Base-by-base conservation (phyloP, 2,888 invertebrate species). In the Drosophila vallismaia region DNA sequence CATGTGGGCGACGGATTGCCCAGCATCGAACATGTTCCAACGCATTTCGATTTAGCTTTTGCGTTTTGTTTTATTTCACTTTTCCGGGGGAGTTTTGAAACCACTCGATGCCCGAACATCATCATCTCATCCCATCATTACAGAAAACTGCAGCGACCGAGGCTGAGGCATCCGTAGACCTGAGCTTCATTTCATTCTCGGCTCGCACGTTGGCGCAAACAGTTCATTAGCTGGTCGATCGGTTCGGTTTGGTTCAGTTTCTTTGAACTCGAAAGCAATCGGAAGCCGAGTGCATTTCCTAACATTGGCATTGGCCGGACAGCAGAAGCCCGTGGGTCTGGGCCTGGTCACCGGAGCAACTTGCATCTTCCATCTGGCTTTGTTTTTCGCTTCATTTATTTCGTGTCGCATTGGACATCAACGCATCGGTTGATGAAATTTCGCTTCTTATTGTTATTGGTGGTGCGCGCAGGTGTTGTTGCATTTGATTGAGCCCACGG, bases 111-210 rank as follows among this genome's bases (percentile, higher is more conserved):
- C 38, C 49, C 56, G 19, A 19, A 24, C 66, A 49, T 31, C 54
- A n/a, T 36, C 19, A 36, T 29, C 19, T 19, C 19, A 19, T 19
- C 19, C 19, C 40, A 46, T 62, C 52, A 52, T 64, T 48, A 64
- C 53, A 62, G 48, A 31, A 69, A 49, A 36, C n/a, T 70, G 60
- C 71, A 71, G 14, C 38, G 28, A 8, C 60, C 4, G 31, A 40
- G 51, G 14, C 68, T n/a, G 26, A 40, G 19, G 28, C 67, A 19
- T 53, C 63, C 64, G 48, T 26, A 62, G 50, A 12, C 46, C 9
- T n/a, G 28, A 56, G 42, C 58, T 44, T 33, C 64, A 76, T 62
- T 74, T 90, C 88, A 89, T 89, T 90, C 81, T 78, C 70, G 69
- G 71, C 77, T 68, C 71, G 77, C 71, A 80, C 74, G 77, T 81